Base-by-base conservation (phyloP, 2,113 vertebrate genomes). In the Saguinus midas region DNA sequence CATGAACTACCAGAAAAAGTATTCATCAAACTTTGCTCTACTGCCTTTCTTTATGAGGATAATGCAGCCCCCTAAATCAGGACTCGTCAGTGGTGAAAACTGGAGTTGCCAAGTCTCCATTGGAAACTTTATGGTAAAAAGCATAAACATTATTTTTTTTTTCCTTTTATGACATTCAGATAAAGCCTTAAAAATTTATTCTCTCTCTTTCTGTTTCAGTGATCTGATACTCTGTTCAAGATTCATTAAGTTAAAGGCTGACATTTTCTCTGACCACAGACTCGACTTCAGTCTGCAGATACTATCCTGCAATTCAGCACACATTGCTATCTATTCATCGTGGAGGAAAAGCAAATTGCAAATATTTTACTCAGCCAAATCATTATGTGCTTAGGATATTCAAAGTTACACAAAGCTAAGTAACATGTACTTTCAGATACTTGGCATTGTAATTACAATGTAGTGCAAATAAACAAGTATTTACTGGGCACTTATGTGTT, bases 91-190 rank as follows among this genome's bases (percentile, higher is more conserved):
- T 58, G 14, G 64, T 84, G 8, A 94, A 92, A 94, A 27, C 32
- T 83, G 20, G 14, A 72, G 32, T 40, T 80, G 43, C 32, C 32
- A 91, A 7, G 40, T 76, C 3, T 4, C 8, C 14, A 57, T 25
- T 64, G 76, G 8, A 5, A 90, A 40, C 81, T 95, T 96, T 10
- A 48, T 84, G 35, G 21, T 76, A 85, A 85, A 10, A 64, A 86
- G 23, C 40, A 90, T 4, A 81, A 35, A 76, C 2, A 14, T 68
- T 27, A 90, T 82, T 87, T 94, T 88, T 88, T 88, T 32, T 83
- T 89, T n/a, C 55, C 5, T 80, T 96, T 93, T 94, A 82, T 95
- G 10, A 57, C 91, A 94, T 78, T 78, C 52, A 86, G 73, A 86
- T 82, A 43, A 92, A 91, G 21, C 55, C 37, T 76, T 82, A 85